Evolutionary conservation across 1,140 invertebrate genomes (phyloP).

Genomic region (Atta texana): DNA sequence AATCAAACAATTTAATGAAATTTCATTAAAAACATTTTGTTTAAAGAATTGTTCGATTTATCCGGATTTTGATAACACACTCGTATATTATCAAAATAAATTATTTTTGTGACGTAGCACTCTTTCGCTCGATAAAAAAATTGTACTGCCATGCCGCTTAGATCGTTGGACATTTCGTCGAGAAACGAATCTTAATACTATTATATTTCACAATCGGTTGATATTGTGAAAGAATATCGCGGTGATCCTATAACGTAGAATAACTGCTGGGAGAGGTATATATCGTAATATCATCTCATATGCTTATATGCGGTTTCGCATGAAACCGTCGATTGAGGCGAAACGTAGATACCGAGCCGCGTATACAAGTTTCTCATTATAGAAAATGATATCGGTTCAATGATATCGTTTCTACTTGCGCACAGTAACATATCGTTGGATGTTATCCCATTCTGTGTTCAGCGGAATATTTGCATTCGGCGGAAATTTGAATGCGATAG

Average conservation of each 20-base stretch:
- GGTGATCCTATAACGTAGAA: background rate
- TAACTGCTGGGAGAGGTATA: background rate
- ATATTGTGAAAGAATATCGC: conserved; percentile 13
- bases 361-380: background rate
- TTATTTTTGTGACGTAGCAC: conserved; percentile 5
- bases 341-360: background rate
- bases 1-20: too few relatives aligned
- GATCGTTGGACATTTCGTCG: conserved; percentile 66
- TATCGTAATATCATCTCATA: conserved; percentile 11
- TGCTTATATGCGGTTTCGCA: background rate
- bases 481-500: conserved; percentile 76
- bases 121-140: conserved; percentile 18
- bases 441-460: background rate
- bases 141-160: conserved; percentile 68
- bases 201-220: conserved; percentile 62
- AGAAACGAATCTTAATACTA: conserved; percentile 68
- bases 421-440: conserved; percentile 15
- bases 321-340: background rate
- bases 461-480: conserved; percentile 45
- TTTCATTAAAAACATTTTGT: too few relatives aligned
- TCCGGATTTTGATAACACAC: too few relatives aligned
- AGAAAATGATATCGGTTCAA: background rate
- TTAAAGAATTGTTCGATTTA: too few relatives aligned
- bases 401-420: background rate
- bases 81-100: background rate